phyloP scores from a whole-genome alignment of 2,113 vertebrate species.

The Aspidoscelis tigris region DNA sequence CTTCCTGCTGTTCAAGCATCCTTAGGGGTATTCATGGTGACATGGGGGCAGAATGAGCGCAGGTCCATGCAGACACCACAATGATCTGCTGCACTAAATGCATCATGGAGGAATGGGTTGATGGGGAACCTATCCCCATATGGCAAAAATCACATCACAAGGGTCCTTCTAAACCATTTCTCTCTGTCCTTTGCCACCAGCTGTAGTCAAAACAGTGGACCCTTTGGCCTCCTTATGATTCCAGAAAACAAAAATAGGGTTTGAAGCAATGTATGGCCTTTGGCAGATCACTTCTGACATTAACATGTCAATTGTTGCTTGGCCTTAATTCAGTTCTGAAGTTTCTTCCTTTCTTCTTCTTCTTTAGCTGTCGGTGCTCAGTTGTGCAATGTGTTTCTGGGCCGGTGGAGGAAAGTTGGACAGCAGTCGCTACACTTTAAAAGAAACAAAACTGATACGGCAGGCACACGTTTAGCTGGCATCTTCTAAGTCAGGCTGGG shows the following conservation, averaged over 20 bases:
- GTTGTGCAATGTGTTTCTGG: slow-evolving; percentile 35
- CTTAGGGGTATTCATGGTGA: no score
- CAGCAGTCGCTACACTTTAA: not conserved
- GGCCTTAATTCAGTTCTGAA: slow-evolving; percentile 13
- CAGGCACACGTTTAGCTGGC: not conserved
- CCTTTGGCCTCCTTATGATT: slow-evolving; percentile 55
- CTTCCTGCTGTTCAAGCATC: no score
- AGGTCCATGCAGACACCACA: no score
- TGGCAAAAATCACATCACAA: not conserved
- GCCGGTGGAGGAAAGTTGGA: not conserved
- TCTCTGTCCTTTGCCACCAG: slow-evolving; percentile 15
- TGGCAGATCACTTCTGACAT: slow-evolving; percentile 71
- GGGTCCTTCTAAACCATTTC: no score
- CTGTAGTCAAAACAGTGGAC: slow-evolving; percentile 56
- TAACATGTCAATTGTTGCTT: slow-evolving; percentile 73
- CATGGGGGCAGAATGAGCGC: no score
- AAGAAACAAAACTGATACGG: not conserved
- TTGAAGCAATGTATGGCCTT: slow-evolving; percentile 74
- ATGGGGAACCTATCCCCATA: no score
- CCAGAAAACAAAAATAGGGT: slow-evolving; percentile 52
- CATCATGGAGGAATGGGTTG: no score
- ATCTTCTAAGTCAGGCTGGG: not conserved
- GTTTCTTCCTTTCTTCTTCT: slow-evolving; percentile 58
- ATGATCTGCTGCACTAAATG: no score
- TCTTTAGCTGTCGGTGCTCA: slow-evolving; percentile 58